These are phyloP conservation scores for Agrotis puta DNA, from an alignment of 2,888 invertebrate genomes.

Conservation along the genomic window DNA sequence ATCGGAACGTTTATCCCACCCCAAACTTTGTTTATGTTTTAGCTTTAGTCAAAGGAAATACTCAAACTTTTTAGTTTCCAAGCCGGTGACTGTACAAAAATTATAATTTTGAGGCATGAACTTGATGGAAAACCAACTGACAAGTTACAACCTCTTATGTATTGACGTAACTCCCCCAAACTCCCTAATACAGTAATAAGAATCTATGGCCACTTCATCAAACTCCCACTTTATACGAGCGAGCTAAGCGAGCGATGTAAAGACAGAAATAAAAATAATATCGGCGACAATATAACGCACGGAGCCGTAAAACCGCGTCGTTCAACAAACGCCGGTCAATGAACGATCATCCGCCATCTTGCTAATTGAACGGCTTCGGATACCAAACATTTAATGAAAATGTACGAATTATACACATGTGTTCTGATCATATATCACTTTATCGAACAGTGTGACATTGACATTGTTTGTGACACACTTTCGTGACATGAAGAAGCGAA, in stretches of 20 bases:
- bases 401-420: conserved; percentile 62
- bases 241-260: conserved; percentile 55
- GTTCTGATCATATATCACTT: conserved; percentile 35
- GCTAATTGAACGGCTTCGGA: conserved; percentile 69
- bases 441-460: conserved; percentile 24
- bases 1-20: background rate
- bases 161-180: background rate
- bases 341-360: conserved; percentile 74
- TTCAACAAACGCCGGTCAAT: conserved; percentile 71
- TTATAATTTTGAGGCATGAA: background rate
- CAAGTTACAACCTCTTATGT: background rate
- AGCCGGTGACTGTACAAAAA: background rate
- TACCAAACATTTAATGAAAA: conserved; percentile 59
- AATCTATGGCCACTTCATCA: conserved; percentile 30
- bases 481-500: conserved; percentile 1
- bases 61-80: background rate
- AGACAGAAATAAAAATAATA: conserved; percentile 72
- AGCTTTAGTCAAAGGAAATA: background rate
- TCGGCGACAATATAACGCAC: conserved; percentile 78
- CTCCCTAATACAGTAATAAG: conserved; percentile 6
- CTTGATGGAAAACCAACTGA: background rate
- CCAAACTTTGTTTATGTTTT: background rate
- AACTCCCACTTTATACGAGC: conserved; percentile 30
- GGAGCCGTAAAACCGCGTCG: conserved; percentile 74
- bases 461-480: conserved; percentile 24